These are phyloP conservation scores for Upupa epops DNA, from an alignment of 2,113 vertebrate genomes.

Conservation along the genomic window DNA sequence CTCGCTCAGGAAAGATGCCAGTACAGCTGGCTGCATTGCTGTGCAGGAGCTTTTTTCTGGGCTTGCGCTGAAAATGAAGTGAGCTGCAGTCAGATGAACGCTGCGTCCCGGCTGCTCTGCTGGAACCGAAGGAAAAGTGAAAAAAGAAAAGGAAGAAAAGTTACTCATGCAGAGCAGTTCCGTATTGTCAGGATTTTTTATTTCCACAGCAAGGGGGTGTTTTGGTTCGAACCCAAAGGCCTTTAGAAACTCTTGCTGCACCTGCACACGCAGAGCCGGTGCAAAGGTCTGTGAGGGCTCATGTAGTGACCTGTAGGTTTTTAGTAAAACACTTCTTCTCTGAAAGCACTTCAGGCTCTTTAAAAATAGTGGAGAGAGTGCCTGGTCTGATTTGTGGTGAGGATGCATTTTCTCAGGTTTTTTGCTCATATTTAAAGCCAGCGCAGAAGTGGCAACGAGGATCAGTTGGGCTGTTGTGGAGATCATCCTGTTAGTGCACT, in stretches of 20 bases:
- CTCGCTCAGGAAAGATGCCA: not conserved
- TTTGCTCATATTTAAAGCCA: not conserved
- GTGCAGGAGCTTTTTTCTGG: not conserved
- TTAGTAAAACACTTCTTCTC: not conserved
- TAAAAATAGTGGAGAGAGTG: not conserved
- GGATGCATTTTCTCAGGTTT: not conserved
- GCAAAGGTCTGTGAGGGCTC: not conserved
- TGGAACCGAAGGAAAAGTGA: not conserved
- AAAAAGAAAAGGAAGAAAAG: not conserved
- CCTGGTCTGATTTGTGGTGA: not conserved
- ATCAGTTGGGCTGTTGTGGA: not conserved
- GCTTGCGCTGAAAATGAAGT: not conserved
- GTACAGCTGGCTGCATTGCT: not conserved
- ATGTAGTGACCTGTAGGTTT: not conserved
- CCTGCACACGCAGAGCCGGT: accelerated
- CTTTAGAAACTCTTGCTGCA: not conserved
- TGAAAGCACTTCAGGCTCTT: not conserved
- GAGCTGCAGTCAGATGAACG: not conserved
- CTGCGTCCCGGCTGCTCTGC: not conserved
- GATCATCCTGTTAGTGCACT: not conserved
- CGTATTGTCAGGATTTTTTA: not conserved
- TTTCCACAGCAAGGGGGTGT: not conserved
- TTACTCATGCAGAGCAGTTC: not conserved
- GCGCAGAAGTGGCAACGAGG: not conserved
- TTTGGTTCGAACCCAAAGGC: not conserved